Evolutionary conservation across 2,888 invertebrate species (phyloP), one percentile per base, ranked within the genome.

Genomic region (Pecten maximus): DNA sequence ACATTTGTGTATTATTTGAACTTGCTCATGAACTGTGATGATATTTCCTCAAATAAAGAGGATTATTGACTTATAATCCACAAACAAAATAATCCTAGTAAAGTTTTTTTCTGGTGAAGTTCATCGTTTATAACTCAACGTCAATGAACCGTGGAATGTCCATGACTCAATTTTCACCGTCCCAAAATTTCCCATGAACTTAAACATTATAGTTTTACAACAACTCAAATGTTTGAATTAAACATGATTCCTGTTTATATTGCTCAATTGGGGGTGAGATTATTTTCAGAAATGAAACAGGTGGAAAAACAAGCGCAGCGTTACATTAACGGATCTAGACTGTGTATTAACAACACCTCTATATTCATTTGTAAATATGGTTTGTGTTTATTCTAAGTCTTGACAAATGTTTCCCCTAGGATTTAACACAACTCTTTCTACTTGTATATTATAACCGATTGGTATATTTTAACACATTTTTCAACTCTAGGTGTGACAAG

Each of bases 351-450:
- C 28, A 10, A 74, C 74, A n/a, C 23, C 74, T 35, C 4, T 74
- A 74, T 74, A 74, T 74, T 74, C 74, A 74, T 74, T 74, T 74
- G 74, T 74, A 74, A 74, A 74, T 74, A 74, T 74, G 35, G 74
- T 74, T 74, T 28, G 74, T 74, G 74, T 74, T 74, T 74, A 74
- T 74, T 74, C 15, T 74, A 74, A 3, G 19, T 35, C 74, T 74
- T 74, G 28, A 74, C 35, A 74, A 74, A 74, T 74, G 35, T 74
- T 74, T 74, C 74, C 74, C 74, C 10, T 35, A 74, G 74, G 74
- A 35, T 0, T 74, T 74, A 74, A 23, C 6, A 8, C 15, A 28
- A 74, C 28, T 35, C 28, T 6, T 60, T 74, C 35, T 74, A 74
- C 74, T 74, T 28, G 35, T 74, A 74, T 74, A 74, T 74, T 74